These are phyloP conservation scores for Endotricha flammealis DNA, from an alignment of 2,888 invertebrate species.

Conservation along the genomic window DNA sequence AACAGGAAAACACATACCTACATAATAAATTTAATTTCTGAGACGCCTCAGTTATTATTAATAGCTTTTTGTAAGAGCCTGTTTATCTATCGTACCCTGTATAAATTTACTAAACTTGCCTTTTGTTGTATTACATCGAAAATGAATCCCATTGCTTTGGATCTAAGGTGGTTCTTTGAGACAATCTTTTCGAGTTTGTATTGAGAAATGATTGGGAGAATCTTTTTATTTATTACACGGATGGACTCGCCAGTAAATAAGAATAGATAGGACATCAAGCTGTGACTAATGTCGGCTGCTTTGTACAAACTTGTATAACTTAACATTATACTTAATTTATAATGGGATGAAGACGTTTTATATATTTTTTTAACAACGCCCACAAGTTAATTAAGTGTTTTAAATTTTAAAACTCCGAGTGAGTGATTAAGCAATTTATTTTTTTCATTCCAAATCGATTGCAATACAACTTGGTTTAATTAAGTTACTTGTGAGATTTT, in stretches of 20 bases:
- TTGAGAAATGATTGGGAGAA: constrained; percentile 52
- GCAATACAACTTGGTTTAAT: constrained; percentile 34
- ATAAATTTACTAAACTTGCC: constrained; percentile 19
- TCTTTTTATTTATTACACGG: constrained; percentile 54
- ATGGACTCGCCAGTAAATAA: constrained; percentile 50
- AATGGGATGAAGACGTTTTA: constrained; percentile 65
- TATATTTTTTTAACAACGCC: constrained; percentile 52
- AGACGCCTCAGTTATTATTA: constrained; percentile 38
- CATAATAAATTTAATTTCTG: constrained; percentile 32
- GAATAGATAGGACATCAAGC: constrained; percentile 59
- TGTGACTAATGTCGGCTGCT: constrained; percentile 62
- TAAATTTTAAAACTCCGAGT: constrained; percentile 38
- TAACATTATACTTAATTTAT: constrained; percentile 66
- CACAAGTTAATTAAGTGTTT: constrained; percentile 54
- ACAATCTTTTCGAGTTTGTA: constrained; percentile 26
- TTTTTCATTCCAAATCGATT: constrained; percentile 23
- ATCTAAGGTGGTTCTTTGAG: constrained; percentile 24
- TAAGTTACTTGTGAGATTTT: constrained; percentile 17
- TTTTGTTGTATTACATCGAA: constrained; percentile 1
- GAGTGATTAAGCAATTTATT: constrained; percentile 51
- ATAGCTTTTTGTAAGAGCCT: constrained; percentile 39
- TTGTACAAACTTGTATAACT: constrained; percentile 49
- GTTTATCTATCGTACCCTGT: constrained; percentile 35
- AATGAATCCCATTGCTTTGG: constrained; percentile 2
- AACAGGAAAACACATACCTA: constrained; percentile 28